phyloP scores from a whole-genome alignment of 2,797 vertebrate genomes.

The Tragelaphus eurycerus region DNA sequence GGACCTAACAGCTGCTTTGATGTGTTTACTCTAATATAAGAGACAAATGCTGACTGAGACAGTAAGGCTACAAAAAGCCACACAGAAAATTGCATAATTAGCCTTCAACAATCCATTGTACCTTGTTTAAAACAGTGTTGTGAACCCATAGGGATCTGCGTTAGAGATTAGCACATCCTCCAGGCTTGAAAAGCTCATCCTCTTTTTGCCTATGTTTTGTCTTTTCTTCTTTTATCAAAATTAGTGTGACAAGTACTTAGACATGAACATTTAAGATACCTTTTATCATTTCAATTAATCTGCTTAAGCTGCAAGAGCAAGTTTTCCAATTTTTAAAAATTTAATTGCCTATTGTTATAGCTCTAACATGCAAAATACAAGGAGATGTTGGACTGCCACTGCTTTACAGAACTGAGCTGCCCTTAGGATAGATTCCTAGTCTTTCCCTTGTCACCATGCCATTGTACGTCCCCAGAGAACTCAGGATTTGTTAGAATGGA shows the following conservation, averaged over 20 bases:
- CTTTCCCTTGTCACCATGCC: not conserved
- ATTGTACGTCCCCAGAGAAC: not conserved
- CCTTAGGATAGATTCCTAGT: not conserved
- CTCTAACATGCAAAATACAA: not conserved
- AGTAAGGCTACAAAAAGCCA: constrained; percentile 38
- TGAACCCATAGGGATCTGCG: not conserved
- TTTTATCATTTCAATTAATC: constrained; percentile 48
- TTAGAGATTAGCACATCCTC: not conserved
- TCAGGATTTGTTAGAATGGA: not conserved
- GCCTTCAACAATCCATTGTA: not conserved
- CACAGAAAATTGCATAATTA: constrained; percentile 38
- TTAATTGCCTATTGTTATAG: constrained; percentile 30
- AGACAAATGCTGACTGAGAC: constrained; percentile 46
- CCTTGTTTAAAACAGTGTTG: constrained; percentile 20
- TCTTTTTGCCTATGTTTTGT: not conserved
- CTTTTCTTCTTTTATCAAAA: constrained; percentile 33
- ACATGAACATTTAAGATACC: not conserved
- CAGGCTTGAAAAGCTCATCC: not conserved
- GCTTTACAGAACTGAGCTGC: not conserved
- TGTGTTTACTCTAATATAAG: constrained; percentile 39
- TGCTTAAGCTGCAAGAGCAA: constrained; percentile 44
- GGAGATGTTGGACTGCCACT: not conserved
- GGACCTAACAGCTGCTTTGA: not conserved
- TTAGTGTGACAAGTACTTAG: constrained; percentile 33
- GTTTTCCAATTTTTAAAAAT: constrained; percentile 46